Base-by-base conservation (phyloP, 2,113 vertebrate species). In the Herpailurus yagouaroundi region DNA sequence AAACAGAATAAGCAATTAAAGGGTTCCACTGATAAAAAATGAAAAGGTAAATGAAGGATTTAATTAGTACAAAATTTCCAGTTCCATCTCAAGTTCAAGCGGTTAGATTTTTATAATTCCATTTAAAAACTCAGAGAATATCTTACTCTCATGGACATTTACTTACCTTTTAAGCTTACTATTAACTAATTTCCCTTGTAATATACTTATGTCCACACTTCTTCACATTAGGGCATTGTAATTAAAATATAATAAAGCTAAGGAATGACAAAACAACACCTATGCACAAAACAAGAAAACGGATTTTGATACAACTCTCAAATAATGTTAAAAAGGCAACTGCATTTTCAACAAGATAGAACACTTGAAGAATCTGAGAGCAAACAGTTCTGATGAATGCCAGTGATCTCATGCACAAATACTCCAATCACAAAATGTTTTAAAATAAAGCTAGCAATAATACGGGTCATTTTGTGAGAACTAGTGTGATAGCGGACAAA, bases 91-190 rank as follows among this genome's bases (percentile, higher is more conserved):
- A 98, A 97, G 95, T 94, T 95, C 90, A 97, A 97, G 96, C 84
- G 57, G 96, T 97, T 92, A 97, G 89, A 93, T 5, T 55, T 98
- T 98, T 93, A 9, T 96, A 85, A 97, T 85, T 96, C 52, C 97
- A 97, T 90, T 95, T 95, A 83, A 57, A 97, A 97, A 94, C 48
- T 96, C 96, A 95, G 93, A 95, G 96, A 98, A 97, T 93, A 76
- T 88, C 86, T 97, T 98, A 97, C 3, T 94, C 94, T 98, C 82
- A 83, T 68, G 94, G 94, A 98, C 86, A 98, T 93, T 98, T 98
- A 99, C 99, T 99, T 99, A 99, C 99, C 99, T 99, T 98, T 97
- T 97, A 91, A 95, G 94, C 96, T 98, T 97, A 98, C 92, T 92
- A 98, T 98, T 98, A 99, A 98, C 97, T 98, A 98, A 98, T 97